Base-by-base conservation (phyloP, 2,888 invertebrate genomes). In the Hermaeophaga mercurialis region DNA sequence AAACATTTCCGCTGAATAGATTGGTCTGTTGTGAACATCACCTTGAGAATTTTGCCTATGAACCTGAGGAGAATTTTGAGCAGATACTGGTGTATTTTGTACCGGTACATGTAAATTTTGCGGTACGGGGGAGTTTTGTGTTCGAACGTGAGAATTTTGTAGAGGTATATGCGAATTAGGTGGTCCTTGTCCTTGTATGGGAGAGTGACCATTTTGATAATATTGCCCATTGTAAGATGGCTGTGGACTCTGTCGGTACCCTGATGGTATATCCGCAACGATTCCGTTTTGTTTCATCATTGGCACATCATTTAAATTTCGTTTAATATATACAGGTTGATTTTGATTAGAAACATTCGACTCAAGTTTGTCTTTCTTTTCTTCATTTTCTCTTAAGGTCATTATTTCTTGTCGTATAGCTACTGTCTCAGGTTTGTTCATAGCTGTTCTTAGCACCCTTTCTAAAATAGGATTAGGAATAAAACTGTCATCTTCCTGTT, bases 401-500 rank as follows among this genome's bases (percentile, higher is more conserved):
- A 78, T 80, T 66, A 79, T 83, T 68, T 74, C 84, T 52, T 84
- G 81, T 56, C 79, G 75, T 65, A 77, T 75, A 67, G 80, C 82
- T 34, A 78, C 79, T 34, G 85, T 79, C 70, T 86, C 86, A 1
- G 88, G 85, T 75, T 86, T 90, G 74, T 84, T 87, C 80, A 89
- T 86, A 0, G 92, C 91, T 0, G 90, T 90, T 60, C 93, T 84
- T 14, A 94, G 76, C 0, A 94, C 93, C 54, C 94, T 82, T 74
- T 94, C 93, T 63, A 94, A 78, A 56, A 94, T 92, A 0, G 94
- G 94, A 79, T 94, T 94, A 0, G 94, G 93, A 70, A 94, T 92
- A 70, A 92, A 93, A 66, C 90, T 89, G 61, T 93, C 93, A 59
- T 91, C 91, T 76, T 93, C 93, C 70, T 94, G 91, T 67, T 94